Percentiles rank a stretch among this genome's conserved stretches.
Conservation (phyloP, 2,888 invertebrate genomes). For the Leucoma salicis region DNA sequence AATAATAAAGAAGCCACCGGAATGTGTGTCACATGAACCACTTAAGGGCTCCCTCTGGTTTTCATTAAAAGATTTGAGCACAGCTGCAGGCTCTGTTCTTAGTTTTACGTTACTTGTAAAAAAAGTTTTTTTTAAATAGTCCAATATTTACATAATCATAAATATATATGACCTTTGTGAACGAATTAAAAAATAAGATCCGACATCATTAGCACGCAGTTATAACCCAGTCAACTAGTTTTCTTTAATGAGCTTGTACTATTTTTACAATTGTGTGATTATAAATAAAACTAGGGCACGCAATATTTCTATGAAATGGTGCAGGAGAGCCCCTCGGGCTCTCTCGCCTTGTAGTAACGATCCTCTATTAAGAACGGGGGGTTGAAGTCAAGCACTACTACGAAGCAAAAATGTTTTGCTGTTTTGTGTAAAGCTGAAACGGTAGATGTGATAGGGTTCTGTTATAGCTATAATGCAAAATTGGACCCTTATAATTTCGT, state of each 20-base stretch:
- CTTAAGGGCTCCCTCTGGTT: too few relatives aligned
- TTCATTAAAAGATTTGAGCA: too few relatives aligned
- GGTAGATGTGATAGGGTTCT: too few relatives aligned
- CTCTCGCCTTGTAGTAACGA: slow-evolving; percentile 50
- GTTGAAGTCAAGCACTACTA: slow-evolving; percentile 39
- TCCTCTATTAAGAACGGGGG: slow-evolving; percentile 48
- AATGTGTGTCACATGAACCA: too few relatives aligned
- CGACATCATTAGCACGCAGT: slow-evolving; percentile 46
- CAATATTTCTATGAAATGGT: slow-evolving; percentile 50
- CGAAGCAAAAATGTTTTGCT: slow-evolving; percentile 43
- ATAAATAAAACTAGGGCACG: slow-evolving; percentile 56
- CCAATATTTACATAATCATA: too few relatives aligned
- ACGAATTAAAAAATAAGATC: slow-evolving; percentile 22
- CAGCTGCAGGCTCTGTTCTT: too few relatives aligned
- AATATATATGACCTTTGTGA: too few relatives aligned
- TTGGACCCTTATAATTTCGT: too few relatives aligned
- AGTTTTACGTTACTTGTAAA: too few relatives aligned
- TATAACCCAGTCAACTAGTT: slow-evolving; percentile 44
- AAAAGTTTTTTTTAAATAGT: too few relatives aligned
- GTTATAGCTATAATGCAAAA: too few relatives aligned
- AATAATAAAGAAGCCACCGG: too few relatives aligned
- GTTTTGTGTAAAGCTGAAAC: neutral
- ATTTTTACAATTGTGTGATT: slow-evolving; percentile 49
- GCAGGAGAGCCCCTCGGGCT: slow-evolving; percentile 43
- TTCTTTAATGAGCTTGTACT: slow-evolving; percentile 26